These are phyloP conservation scores for Mylabris sibirica DNA, from an alignment of 2,888 invertebrate genomes.

Conservation along the genomic window DNA sequence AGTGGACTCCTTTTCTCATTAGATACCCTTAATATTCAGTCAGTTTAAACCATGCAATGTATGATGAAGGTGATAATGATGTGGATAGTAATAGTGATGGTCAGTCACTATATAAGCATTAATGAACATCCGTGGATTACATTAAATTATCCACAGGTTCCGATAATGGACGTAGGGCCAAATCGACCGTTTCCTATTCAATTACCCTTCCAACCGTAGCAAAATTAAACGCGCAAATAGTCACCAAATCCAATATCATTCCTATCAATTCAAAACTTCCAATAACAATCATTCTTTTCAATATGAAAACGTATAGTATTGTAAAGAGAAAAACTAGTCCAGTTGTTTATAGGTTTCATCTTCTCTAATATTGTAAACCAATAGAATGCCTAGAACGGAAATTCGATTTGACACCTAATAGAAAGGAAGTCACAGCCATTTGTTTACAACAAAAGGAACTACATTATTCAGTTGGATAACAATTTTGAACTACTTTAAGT, in stretches of 20 bases:
- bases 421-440: neutral
- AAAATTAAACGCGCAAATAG: neutral
- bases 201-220: constrained; percentile 18
- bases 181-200: constrained; percentile 33
- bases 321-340: neutral
- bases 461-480: neutral
- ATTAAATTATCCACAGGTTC: constrained; percentile 38
- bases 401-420: neutral
- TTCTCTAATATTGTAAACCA: neutral
- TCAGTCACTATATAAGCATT: constrained; percentile 10
- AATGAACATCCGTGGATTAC: constrained; percentile 26
- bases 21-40: neutral
- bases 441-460: neutral
- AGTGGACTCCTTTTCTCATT: neutral
- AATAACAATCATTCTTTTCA: neutral
- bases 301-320: neutral
- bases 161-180: constrained; percentile 36
- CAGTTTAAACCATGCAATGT: neutral
- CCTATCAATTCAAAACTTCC: neutral
- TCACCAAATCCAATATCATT: neutral
- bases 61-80: constrained; percentile 8
- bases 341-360: neutral
- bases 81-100: neutral
- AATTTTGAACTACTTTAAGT: neutral
- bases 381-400: neutral